Base-by-base conservation (phyloP, 2,888 invertebrate genomes). In the Epinotia brunnichana region DNA sequence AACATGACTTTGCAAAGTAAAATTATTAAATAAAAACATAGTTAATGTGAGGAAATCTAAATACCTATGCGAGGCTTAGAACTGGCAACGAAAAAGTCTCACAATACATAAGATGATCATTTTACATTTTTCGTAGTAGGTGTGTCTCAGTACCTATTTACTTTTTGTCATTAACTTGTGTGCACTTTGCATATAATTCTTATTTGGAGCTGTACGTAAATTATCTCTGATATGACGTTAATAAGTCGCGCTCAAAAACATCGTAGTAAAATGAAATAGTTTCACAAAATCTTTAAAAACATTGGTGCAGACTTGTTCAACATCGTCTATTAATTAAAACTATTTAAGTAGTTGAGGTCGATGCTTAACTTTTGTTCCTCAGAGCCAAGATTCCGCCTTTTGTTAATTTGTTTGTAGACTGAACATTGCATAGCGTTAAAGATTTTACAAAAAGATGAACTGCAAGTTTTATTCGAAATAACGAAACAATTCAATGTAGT, bases 301-400 rank as follows among this genome's bases (percentile, higher is more conserved):
- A 67, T 56, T 21, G 17, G 24, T 51, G n/a, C 17, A 41, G 48
- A 35, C 15, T 24, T 51, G 53, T 48, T 71, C 35, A 63, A 24
- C 57, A 51, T 56, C 61, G 10, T 44, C 59, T 57, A 63, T 73
- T 69, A 68, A 69, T 73, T 73, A 73, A 73, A 73, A 73, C 59
- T 68, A 39, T 68, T 53, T 63, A 61, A 67, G 35, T 54, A 72
- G 54, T 61, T 60, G 59, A 56, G 54, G 67, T 61, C 44, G 63
- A 63, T 69, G 63, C 56, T 62, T 57, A 63, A 73, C 24, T 68
- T 69, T 68, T 57, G 63, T 69, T 59, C 41, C 41, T n/a, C 41
- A 24, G 19, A 53, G 57, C 57, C 39, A 68, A 62, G 57, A 68
- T 72, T 48, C 57, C 56, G 41, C 29, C 53, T 44, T 66, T 60